phyloP scores from a whole-genome alignment of 2,888 invertebrate genomes.

The Aelia acuminata region DNA sequence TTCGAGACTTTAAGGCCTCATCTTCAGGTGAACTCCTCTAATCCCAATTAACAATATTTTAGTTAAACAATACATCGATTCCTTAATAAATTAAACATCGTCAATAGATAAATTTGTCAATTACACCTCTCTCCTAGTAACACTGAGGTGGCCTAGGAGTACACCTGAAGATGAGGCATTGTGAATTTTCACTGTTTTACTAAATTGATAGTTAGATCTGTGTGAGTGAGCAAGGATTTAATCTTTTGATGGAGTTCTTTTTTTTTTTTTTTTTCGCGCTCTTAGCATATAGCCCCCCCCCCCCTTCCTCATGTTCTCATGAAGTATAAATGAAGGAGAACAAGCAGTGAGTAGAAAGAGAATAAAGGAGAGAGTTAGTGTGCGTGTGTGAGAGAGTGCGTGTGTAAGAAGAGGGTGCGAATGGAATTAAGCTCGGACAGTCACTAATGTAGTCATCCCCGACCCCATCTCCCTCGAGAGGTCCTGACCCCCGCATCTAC shows the following conservation, averaged over 20 bases:
- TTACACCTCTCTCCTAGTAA: too few relatives aligned
- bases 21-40: too few relatives aligned
- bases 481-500: neutral
- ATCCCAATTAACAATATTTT: too few relatives aligned
- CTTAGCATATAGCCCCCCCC: neutral
- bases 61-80: too few relatives aligned
- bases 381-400: neutral
- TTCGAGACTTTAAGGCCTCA: too few relatives aligned
- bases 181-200: too few relatives aligned
- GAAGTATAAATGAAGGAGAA: neutral
- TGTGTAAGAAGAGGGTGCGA: neutral
- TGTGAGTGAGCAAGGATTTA: neutral
- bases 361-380: neutral
- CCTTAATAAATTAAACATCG: too few relatives aligned
- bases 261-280: neutral
- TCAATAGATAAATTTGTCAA: too few relatives aligned
- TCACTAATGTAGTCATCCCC: constrained; percentile 56
- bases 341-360: neutral
- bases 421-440: constrained; percentile 31
- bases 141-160: too few relatives aligned
- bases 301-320: neutral
- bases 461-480: neutral
- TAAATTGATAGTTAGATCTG: neutral
- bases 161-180: too few relatives aligned
- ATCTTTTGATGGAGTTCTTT: neutral